Percentiles rank a stretch among this genome's conserved stretches.
Evolutionary conservation across 1,140 invertebrate species (phyloP).

Genomic region (Trichomalopsis sarcophagae): DNA sequence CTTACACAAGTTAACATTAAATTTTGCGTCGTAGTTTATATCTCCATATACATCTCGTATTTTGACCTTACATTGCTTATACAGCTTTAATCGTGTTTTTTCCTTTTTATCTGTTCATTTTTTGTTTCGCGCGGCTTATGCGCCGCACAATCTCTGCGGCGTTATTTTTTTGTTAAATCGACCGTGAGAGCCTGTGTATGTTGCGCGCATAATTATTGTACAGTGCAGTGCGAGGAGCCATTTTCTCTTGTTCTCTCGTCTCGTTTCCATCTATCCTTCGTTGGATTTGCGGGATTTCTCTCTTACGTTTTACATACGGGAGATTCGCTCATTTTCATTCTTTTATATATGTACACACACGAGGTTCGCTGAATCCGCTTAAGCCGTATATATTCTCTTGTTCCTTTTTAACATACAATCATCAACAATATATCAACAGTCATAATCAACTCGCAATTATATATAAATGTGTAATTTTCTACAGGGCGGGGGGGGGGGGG

Average conservation of each 20-base stretch:
- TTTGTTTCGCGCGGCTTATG: not conserved
- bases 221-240: slow-evolving; percentile 59
- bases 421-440: slow-evolving; percentile 50
- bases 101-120: not conserved
- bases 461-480: slow-evolving; percentile 36
- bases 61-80: not conserved
- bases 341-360: slow-evolving; percentile 34
- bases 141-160: not conserved
- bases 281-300: not conserved
- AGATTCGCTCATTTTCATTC: not conserved
- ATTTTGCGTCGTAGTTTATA: slow-evolving; percentile 19
- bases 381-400: slow-evolving; percentile 12
- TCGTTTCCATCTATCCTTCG: not conserved
- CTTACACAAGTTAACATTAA: slow-evolving; percentile 31
- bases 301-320: slow-evolving; percentile 22
- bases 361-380: not conserved
- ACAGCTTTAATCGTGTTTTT: not conserved
- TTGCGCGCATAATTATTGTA: slow-evolving; percentile 63
- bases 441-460: slow-evolving; percentile 44
- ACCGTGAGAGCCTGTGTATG: slow-evolving; percentile 23
- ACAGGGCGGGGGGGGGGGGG: not conserved
- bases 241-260: not conserved
- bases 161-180: slow-evolving; percentile 21
- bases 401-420: slow-evolving; percentile 33
- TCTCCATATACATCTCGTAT: slow-evolving; percentile 14